Conservation (phyloP, 2,113 vertebrate genomes). For the Natator depressus region DNA sequence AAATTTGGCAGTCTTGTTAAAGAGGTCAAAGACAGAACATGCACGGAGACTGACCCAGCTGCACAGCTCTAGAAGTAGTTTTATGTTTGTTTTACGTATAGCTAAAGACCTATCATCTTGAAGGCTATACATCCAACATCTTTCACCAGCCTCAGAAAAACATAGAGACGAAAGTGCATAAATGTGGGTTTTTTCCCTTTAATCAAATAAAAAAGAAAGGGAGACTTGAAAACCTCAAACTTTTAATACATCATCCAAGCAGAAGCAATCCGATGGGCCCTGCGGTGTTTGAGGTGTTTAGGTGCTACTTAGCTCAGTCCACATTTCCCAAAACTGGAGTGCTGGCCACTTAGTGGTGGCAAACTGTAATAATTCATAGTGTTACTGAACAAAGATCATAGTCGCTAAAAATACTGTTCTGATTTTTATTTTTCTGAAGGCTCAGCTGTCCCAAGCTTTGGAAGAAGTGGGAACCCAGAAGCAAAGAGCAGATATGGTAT, state of each 20-base stretch:
- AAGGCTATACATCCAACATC: neutral
- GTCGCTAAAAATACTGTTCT: neutral
- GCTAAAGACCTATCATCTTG: neutral
- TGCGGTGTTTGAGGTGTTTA: neutral
- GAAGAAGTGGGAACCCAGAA: constrained; percentile 89
- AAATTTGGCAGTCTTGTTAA: neutral
- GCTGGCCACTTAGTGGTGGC: neutral
- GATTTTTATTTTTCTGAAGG: constrained; percentile 74
- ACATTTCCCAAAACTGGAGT: neutral
- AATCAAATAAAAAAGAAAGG: neutral
- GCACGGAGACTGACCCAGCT: neutral
- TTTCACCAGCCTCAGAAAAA: neutral
- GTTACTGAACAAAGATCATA: neutral
- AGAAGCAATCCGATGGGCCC: neutral
- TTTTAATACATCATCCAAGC: neutral
- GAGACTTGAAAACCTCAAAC: neutral
- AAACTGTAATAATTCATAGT: neutral
- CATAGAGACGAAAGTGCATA: neutral
- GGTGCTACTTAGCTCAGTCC: neutral
- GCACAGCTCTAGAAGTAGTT: neutral
- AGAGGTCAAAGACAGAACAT: neutral
- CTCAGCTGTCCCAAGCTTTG: constrained; percentile 87
- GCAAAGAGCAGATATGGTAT: constrained; percentile 89
- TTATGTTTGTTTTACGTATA: neutral
- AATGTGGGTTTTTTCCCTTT: neutral